Base-by-base conservation (phyloP, 2,113 vertebrate species). In the Caracal caracal region DNA sequence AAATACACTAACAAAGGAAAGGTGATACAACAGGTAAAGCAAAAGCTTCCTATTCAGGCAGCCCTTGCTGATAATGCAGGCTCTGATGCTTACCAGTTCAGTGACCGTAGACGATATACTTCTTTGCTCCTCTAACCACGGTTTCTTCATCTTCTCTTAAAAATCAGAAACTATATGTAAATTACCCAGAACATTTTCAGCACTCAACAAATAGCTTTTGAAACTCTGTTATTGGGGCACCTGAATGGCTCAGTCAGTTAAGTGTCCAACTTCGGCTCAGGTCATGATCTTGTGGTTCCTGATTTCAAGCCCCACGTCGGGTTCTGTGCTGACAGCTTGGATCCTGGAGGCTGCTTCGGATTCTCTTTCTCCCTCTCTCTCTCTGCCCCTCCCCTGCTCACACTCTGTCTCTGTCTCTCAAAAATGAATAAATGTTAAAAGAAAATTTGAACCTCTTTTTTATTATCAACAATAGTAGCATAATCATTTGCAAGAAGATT, bases 401-500 rank as follows among this genome's bases (percentile, higher is more conserved):
- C 43, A 9, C 6, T 43, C 43, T 43, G 43, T 43, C 43, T 43
- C 43, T 43, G 43, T 43, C 43, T 43, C 43, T 43, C 43, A 43
- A 43, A 43, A 43, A 1, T 1, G 43, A 43, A 1, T 43, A 43
- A 43, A 43, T 43, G 43, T 43, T 43, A 43, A 43, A 43, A 43
- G 43, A 43, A 43, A 43, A 43, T 43, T 43, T 9, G 43, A 43
- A 43, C 8, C 43, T 43, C 43, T 43, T 43, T 43, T 43, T 63
- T 76, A 84, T 79, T 59, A 63, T 9, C 35, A 83, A 11, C 10
- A 81, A 9, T 40, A 89, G 15, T 20, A 75, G 10, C 30, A 76
- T 59, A 94, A 81, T 96, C 24, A 96, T 65, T 83, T 88, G 24
- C 43, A 96, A 81, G 63, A 90, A 59, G 33, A 81, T 78, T 26